phyloP scores from a whole-genome alignment of 2,797 vertebrate genomes.

The Sitta carolinensis region DNA sequence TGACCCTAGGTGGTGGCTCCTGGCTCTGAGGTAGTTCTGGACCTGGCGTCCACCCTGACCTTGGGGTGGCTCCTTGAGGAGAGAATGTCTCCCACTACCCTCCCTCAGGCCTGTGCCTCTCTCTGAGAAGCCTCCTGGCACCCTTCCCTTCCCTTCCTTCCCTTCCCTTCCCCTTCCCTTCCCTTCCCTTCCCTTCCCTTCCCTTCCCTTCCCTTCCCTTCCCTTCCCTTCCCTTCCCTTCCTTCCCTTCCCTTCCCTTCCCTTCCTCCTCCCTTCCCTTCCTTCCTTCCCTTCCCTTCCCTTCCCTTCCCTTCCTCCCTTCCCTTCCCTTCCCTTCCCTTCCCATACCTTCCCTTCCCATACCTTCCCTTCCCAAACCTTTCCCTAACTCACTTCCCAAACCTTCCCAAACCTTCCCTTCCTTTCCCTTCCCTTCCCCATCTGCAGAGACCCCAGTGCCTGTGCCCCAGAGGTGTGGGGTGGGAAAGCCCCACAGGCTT shows the following conservation, averaged over 20 bases:
- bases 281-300: neutral
- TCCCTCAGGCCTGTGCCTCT: neutral
- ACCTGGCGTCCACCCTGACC: neutral
- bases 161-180: neutral
- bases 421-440: neutral
- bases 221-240: neutral
- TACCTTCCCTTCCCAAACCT: neutral
- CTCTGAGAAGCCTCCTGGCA: neutral
- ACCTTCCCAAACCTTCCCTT: neutral
- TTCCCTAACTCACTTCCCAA: too few relatives aligned
- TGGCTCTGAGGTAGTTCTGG: too few relatives aligned
- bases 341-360: too few relatives aligned
- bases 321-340: too few relatives aligned
- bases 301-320: neutral
- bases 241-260: neutral
- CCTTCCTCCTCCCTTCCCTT: too few relatives aligned
- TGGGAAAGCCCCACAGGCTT: fast-evolving
- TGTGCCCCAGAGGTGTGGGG: neutral
- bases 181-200: neutral
- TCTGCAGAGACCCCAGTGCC: neutral
- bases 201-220: neutral
- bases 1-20: neutral
- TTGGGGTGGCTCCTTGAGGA: neutral
- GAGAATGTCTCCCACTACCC: neutral
- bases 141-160: neutral